Percentiles rank a stretch among this genome's conserved stretches.
These are phyloP conservation scores for Drosophila nr. medialis DNA, from an alignment of 2,888 invertebrate species.

Conservation along the genomic window DNA sequence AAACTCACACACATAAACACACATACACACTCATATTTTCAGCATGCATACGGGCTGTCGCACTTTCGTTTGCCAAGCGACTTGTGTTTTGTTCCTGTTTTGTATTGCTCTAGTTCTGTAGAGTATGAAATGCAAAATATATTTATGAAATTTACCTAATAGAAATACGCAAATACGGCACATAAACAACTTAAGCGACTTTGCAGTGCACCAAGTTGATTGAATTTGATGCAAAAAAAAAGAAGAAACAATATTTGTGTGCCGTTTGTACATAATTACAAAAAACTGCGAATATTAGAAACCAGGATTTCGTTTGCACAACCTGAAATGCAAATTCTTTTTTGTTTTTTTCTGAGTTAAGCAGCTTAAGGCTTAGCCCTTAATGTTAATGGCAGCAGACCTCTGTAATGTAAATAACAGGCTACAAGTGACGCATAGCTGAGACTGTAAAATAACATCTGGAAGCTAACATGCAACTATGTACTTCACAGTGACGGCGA, in stretches of 20 bases:
- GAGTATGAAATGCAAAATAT: conserved; percentile 57
- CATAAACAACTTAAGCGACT: conserved; percentile 49
- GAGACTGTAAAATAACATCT: no score
- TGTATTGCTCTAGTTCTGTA: conserved; percentile 28
- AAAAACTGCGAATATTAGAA: not conserved
- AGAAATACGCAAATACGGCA: conserved; percentile 42
- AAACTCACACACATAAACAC: conserved; percentile 2
- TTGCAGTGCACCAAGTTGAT: conserved; percentile 26
- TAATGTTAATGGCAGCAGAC: not conserved
- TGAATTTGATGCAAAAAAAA: conserved; percentile 14
- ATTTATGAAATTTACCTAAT: conserved; percentile 63
- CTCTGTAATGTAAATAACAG: no score
- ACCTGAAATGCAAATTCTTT: not conserved
- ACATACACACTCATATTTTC: conserved; percentile 17
- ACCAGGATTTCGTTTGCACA: not conserved
- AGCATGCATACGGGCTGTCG: conserved; percentile 59
- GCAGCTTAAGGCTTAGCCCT: not conserved
- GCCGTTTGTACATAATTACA: not conserved
- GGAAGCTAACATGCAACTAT: no score
- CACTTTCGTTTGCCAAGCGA: conserved; percentile 65
- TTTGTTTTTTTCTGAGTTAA: not conserved
- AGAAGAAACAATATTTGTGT: not conserved
- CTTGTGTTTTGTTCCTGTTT: conserved; percentile 43
- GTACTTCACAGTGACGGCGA: no score
- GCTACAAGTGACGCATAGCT: no score